Conservation (phyloP, 2,888 invertebrate genomes). For the Melitaea athalia region DNA sequence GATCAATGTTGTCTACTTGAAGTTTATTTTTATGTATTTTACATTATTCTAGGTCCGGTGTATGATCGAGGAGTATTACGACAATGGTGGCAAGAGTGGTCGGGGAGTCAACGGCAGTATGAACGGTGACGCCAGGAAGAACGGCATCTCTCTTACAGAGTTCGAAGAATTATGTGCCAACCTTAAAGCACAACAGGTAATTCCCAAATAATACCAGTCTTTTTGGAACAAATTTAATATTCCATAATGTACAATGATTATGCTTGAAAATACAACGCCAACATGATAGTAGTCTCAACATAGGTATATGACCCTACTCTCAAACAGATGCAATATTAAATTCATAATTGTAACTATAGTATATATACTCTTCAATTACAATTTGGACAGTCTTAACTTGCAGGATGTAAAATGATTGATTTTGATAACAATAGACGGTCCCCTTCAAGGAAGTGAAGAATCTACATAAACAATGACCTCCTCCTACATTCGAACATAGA, state of each 20-base stretch:
- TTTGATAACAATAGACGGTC: neutral
- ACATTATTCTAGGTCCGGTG: constrained; percentile 84
- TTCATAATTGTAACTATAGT: too few species aligned
- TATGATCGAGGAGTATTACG: constrained; percentile 92
- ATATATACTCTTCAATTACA: neutral
- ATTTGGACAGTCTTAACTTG: neutral
- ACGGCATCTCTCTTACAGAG: constrained; percentile 92
- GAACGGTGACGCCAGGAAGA: constrained; percentile 85
- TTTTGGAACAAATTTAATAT: too few species aligned
- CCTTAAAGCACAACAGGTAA: constrained; percentile 91
- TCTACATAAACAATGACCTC: too few species aligned
- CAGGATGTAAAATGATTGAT: neutral
- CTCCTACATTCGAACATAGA: too few species aligned
- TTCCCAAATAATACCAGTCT: neutral
- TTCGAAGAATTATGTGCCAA: constrained; percentile 95
- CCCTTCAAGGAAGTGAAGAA: too few species aligned
- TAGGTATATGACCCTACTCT: too few species aligned
- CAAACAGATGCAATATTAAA: too few species aligned
- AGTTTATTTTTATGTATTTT: neutral
- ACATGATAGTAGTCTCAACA: too few species aligned
- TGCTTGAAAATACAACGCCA: too few species aligned
- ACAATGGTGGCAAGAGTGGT: constrained; percentile 67
- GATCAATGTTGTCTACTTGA: neutral
- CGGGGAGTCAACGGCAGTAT: constrained; percentile 75
- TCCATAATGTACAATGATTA: too few species aligned